Base-by-base conservation (phyloP, 2,797 vertebrate species). In the Pangasius mekongensis region DNA sequence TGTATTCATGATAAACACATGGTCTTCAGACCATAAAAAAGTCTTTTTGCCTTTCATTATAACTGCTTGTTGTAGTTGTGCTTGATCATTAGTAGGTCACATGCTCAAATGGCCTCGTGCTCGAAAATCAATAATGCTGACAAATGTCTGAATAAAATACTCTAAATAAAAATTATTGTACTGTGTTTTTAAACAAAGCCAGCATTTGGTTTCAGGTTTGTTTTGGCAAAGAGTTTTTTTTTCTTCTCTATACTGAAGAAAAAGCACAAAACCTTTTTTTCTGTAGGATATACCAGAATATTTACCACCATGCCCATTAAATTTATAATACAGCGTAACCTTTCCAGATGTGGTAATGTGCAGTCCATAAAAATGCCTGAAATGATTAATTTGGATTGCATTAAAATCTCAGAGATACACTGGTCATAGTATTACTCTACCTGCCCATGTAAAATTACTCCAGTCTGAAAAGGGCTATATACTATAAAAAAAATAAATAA, bases 81-180 rank as follows among this genome's bases (percentile, higher is more conserved):
- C 3, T 84, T 30, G 18, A 24, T 54, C n/a, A 36, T 36, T 20
- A 69, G 47, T 84, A 67, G 62, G 18, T 33, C 43, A 67, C 43
- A 11, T 33, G 36, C 80, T 82, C 56, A 62, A 82, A 62, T 43
- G 82, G 14, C 82, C 16, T 84, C 33, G 62, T 54, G n/a, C 64
- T 36, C 36, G 47, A 54, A 84, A 69, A n/a, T 10, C 60, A 30
- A 10, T 84, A 69, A 69, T 1, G 24, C 24, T 64, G 6, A 43
- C 43, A 43, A 43, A 43, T 58, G 52, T 43, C 18, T 62, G 36
- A 16, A 24, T 27, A 33, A 69, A 52, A 84, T 56, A 18, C 22
- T 9, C 22, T 9, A 22, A 13, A 8, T 52, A 3, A 52, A 66
- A 67, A 52, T 67, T 22, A 84, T 67, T 69, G 47, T 36, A 14